Conservation (phyloP, 2,113 vertebrate species). For the Elaphurus davidianus region DNA sequence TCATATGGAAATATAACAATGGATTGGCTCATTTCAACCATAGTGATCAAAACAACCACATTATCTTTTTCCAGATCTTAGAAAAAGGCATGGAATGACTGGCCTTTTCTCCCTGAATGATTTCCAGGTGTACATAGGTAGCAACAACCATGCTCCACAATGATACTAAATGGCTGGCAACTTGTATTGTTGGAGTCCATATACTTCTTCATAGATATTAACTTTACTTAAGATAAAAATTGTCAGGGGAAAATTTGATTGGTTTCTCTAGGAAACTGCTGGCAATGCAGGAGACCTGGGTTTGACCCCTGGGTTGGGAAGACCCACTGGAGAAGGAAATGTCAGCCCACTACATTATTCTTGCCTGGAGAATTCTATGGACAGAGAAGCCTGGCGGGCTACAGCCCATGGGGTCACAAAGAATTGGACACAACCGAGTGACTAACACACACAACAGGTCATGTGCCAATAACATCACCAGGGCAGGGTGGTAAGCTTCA, state of each 20-base stretch:
- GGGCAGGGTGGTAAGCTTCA: fast-evolving
- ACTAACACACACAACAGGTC: neutral
- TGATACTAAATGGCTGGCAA: fast-evolving
- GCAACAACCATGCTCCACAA: neutral
- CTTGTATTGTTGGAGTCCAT: neutral
- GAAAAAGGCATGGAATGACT: neutral
- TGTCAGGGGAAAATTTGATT: neutral
- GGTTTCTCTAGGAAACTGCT: neutral
- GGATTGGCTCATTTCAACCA: neutral
- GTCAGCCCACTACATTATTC: neutral
- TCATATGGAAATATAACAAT: neutral
- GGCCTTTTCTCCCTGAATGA: neutral
- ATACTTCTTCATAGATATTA: neutral
- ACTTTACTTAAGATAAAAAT: neutral
- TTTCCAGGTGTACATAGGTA: neutral
- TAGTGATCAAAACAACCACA: neutral
- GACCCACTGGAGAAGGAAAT: neutral
- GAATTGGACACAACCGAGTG: neutral
- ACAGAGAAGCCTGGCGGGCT: neutral
- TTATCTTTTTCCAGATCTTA: neutral
- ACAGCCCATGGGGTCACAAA: neutral
- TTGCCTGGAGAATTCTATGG: neutral
- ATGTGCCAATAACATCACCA: neutral
- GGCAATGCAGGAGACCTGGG: neutral
- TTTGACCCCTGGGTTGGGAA: neutral